These are phyloP conservation scores for Hydrophis major DNA, from an alignment of 2,797 vertebrate species.

Conservation along the genomic window DNA sequence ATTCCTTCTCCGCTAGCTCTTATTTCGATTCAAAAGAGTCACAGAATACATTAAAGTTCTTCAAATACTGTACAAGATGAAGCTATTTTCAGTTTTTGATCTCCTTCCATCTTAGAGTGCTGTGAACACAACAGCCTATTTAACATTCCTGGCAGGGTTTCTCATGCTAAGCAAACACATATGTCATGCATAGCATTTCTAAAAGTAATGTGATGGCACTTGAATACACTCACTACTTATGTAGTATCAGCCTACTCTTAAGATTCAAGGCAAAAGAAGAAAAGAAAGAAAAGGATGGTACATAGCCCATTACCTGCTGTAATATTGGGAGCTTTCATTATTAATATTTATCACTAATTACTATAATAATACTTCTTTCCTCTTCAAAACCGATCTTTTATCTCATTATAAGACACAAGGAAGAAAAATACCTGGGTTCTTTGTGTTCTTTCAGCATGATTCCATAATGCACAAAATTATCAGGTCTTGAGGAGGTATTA, in stretches of 20 bases:
- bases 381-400: not conserved
- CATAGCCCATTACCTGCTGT: not conserved
- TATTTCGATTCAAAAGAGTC: slow-evolving; percentile 30
- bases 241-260: not conserved
- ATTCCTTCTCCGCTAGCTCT: not conserved
- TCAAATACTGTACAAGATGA: not conserved
- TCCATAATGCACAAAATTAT: not conserved
- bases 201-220: not conserved
- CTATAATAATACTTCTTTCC: not conserved
- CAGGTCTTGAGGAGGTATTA: not conserved
- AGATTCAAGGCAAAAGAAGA: not conserved
- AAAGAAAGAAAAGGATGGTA: not conserved
- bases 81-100: slow-evolving; percentile 38
- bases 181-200: not conserved
- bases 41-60: slow-evolving; percentile 8
- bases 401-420: not conserved
- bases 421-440: not conserved
- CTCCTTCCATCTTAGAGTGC: slow-evolving; percentile 29
- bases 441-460: not conserved
- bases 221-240: not conserved
- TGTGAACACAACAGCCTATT: slow-evolving; percentile 26
- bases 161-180: slow-evolving; percentile 34
- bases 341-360: not conserved
- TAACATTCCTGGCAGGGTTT: slow-evolving; percentile 31
- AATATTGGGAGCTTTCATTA: not conserved